A percentile compares a stretch with the other conserved stretches of the same genome.
Evolutionary conservation across 2,797 vertebrate genomes (phyloP).

Genomic region (Alca torda): DNA sequence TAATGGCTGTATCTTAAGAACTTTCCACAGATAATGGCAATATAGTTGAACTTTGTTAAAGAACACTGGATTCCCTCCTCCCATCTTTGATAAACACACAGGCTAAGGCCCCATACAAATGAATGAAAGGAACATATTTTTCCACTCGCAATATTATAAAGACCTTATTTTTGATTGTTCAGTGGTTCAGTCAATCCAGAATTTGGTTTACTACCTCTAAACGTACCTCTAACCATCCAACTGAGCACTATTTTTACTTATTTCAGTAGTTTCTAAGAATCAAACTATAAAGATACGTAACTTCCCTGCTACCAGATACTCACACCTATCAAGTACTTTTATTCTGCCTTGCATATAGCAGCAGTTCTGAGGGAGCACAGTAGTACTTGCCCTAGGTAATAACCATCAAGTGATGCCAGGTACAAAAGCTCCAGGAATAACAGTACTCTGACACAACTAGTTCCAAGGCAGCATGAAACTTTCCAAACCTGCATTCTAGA

Average conservation of each 20-base stretch:
- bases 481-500: background rate
- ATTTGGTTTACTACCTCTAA: background rate
- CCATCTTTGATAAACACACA: background rate
- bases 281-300: background rate
- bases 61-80: background rate
- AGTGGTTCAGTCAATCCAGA: background rate
- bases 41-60: background rate
- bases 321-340: background rate
- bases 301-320: background rate
- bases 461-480: background rate
- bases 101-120: background rate
- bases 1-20: constrained; percentile 25
- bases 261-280: background rate
- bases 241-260: background rate
- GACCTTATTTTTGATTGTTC: background rate
- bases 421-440: background rate
- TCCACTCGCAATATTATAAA: background rate
- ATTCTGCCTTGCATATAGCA: background rate
- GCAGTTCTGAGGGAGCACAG: background rate
- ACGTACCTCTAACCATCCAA: background rate
- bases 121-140: background rate
- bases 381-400: background rate
- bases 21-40: constrained; percentile 26
- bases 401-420: background rate
- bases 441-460: background rate